Conservation (phyloP, 2,797 vertebrate species). For the Sternotherus odoratus region DNA sequence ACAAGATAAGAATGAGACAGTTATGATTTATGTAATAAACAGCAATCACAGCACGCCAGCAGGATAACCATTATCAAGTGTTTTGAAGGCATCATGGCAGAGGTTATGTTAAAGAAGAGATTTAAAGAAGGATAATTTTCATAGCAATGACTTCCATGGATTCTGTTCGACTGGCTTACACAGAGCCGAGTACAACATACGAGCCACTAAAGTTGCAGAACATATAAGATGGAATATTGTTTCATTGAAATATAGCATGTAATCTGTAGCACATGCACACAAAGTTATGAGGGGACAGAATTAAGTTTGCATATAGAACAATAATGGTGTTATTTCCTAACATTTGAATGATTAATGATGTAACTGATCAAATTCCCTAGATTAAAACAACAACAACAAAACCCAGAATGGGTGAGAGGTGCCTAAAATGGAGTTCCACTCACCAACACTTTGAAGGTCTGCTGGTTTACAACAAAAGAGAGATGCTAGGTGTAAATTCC, state of each 20-base stretch:
- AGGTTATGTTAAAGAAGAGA: neutral
- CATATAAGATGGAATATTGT: neutral
- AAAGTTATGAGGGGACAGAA: neutral
- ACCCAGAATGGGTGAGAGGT: too few relatives aligned
- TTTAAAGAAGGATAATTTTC: neutral
- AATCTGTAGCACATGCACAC: neutral
- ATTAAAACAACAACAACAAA: neutral
- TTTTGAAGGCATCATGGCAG: neutral
- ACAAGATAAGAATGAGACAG: neutral
- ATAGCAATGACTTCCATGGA: neutral
- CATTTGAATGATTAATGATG: neutral
- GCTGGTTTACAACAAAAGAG: neutral
- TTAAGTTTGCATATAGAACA: neutral
- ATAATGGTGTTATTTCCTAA: neutral
- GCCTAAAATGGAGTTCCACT: neutral
- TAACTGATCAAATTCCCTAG: neutral
- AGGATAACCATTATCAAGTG: neutral
- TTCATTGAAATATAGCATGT: neutral
- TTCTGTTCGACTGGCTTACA: neutral
- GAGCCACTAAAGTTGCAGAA: neutral
- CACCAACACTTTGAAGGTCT: neutral
- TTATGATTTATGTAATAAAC: neutral
- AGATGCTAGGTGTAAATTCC: neutral
- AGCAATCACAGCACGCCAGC: neutral
- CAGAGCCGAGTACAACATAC: neutral